Percentiles rank a stretch among this genome's conserved stretches.
These are phyloP conservation scores for Xenentodon cancila DNA, from an alignment of 2,797 vertebrate genomes.

Conservation along the genomic window DNA sequence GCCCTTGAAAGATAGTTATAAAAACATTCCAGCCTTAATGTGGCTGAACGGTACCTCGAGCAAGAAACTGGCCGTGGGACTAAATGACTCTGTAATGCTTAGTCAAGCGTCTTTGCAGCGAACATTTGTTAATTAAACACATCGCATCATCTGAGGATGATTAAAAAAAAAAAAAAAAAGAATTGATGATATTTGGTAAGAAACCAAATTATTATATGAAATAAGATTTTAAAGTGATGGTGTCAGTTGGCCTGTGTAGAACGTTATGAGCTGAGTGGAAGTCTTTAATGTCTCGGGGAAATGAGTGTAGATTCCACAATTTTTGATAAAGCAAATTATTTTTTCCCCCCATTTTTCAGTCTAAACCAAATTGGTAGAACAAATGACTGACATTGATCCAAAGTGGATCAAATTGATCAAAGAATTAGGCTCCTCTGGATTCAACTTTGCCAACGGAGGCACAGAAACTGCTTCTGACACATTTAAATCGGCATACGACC, in stretches of 20 bases:
- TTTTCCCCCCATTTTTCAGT: too few relatives aligned
- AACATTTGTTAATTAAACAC: constrained; percentile 1
- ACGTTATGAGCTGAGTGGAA: not conserved
- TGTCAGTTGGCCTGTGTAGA: not conserved
- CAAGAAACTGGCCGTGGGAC: not conserved
- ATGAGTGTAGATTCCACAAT: too few relatives aligned
- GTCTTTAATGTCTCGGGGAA: too few relatives aligned
- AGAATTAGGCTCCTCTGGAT: too few relatives aligned
- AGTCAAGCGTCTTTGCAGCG: constrained; percentile 1
- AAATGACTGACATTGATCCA: too few relatives aligned
- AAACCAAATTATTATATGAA: not conserved
- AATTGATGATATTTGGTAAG: not conserved
- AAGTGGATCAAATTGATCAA: too few relatives aligned
- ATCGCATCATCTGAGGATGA: not conserved
- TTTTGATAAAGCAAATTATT: too few relatives aligned
- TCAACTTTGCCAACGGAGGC: too few relatives aligned
- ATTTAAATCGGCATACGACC: too few relatives aligned
- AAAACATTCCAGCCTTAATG: constrained; percentile 5
- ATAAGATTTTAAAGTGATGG: constrained; percentile 1
- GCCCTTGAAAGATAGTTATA: constrained; percentile 3
- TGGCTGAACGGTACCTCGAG: not conserved
- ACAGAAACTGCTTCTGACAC: too few relatives aligned
- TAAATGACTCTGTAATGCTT: not conserved
- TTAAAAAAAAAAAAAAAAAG: not conserved
- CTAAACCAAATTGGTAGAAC: too few relatives aligned